Evolutionary conservation across 2,113 vertebrate genomes (phyloP).

Genomic region (Craseonycteris thonglongyai): DNA sequence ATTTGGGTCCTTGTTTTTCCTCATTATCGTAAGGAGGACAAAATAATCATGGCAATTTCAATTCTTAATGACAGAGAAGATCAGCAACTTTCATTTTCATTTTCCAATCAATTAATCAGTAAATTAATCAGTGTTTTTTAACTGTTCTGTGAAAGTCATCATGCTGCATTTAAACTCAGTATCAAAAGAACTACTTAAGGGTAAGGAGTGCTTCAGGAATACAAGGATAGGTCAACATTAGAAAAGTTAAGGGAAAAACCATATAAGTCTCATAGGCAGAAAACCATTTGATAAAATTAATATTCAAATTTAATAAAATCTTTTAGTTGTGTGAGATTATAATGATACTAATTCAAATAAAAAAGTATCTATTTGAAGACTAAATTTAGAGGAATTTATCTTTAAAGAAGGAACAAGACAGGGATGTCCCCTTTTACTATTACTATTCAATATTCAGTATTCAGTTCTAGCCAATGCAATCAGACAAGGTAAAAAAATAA

Average conservation of each 20-base stretch:
- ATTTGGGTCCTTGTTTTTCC: conserved; percentile 13
- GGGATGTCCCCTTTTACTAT: neutral
- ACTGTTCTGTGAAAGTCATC: neutral
- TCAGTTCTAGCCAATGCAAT: neutral
- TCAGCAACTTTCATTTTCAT: neutral
- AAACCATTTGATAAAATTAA: conserved; percentile 8
- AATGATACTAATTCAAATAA: neutral
- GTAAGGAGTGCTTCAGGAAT: neutral
- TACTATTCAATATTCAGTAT: neutral
- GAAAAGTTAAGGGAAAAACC: neutral
- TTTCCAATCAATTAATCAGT: conserved; percentile 6
- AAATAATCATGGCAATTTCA: conserved; percentile 6
- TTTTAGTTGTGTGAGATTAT: neutral
- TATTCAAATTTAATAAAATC: conserved; percentile 11
- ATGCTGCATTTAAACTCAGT: neutral
- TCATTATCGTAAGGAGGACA: neutral
- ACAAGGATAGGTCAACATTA: neutral
- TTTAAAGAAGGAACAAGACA: neutral
- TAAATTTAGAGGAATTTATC: neutral
- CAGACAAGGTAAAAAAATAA: conserved; percentile 17
- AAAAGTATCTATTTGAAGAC: neutral
- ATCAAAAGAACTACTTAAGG: conserved; percentile 23
- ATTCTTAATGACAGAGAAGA: neutral
- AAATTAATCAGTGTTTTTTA: neutral
- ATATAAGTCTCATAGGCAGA: neutral